Evolutionary conservation across 2,888 invertebrate genomes (phyloP), one percentile per base, ranked within the genome.

Genomic region (Cerastis leucographa): DNA sequence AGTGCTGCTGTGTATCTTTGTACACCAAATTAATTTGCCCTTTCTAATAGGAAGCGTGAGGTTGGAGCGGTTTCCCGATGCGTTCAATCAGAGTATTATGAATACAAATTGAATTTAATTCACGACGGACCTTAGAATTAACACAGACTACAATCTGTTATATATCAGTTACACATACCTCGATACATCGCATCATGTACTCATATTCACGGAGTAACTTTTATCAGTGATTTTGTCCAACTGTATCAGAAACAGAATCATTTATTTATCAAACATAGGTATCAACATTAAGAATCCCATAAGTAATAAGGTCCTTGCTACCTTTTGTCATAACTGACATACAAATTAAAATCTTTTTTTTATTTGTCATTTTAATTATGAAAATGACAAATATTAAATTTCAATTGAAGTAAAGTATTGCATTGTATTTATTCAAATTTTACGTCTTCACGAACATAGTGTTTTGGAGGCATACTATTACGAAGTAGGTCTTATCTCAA

Each of bases 61-160:
- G 44, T 78, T 56, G 29, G 14, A 44, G n/a, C 74, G 42, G 40
- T 78, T 78, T 74, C 44, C 42, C 42, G 54, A 72, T 71, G 62
- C 67, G 64, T 49, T 71, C 78, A 64, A 74, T 65, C 70, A 64
- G 46, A 54, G 40, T 71, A 71, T 82, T 74, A 71, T 78, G 35
- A 78, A 78, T 78, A 78, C 42, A 65, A 78, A 82, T 78, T 71
- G 19, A 83, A 71, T 74, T 59, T 69, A 74, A 78, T 82, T 78
- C n/a, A 66, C n/a, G 44, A 9, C 56, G 62, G 61, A 76, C 66
- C 69, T 49, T 51, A 76, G 35, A 61, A 81, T 69, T 69, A 69
- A 66, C 76, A 66, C n/a, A 59, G 25, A 61, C 59, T 54, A 46
- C 9, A 42, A 6, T n/a, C 22, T 70, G 14, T 40, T 71, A 56